Evolutionary conservation across 2,113 vertebrate genomes (phyloP).

Genomic region (Alethe diademata): DNA sequence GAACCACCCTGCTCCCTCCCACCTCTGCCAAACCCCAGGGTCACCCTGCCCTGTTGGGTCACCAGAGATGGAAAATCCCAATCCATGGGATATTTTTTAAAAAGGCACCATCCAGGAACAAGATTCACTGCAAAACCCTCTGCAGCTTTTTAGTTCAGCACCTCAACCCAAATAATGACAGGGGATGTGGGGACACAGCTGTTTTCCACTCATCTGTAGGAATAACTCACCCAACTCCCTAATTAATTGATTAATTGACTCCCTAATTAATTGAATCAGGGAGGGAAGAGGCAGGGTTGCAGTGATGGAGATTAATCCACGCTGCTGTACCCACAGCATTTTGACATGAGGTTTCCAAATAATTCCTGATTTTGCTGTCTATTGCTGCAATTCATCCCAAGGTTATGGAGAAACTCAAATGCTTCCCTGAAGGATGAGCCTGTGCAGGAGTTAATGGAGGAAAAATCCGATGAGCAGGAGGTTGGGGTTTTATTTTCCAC

Average conservation of each 20-base stretch:
- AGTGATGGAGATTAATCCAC: neutral
- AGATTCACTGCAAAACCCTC: neutral
- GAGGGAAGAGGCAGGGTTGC: neutral
- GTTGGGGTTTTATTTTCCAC: neutral
- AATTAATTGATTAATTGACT: neutral
- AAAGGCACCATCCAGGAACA: neutral
- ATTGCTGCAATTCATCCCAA: neutral
- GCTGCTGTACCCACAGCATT: rapidly evolving
- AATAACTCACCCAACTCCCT: neutral
- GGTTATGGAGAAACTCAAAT: neutral
- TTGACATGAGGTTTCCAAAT: neutral
- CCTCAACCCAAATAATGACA: neutral
- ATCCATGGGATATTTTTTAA: neutral
- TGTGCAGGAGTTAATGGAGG: rapidly evolving
- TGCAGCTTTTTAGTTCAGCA: neutral
- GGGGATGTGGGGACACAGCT: neutral
- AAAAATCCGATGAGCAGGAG: neutral
- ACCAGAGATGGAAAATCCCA: neutral
- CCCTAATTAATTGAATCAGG: neutral
- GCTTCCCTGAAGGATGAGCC: neutral
- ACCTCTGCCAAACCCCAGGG: neutral
- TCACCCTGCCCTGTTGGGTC: neutral
- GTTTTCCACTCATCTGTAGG: rapidly evolving
- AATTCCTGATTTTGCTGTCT: neutral
- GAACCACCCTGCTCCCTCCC: neutral